A percentile compares a stretch with the other conserved stretches of the same genome.
Conservation (phyloP, 1,140 invertebrate species). For the Calephelis virginiensis region DNA sequence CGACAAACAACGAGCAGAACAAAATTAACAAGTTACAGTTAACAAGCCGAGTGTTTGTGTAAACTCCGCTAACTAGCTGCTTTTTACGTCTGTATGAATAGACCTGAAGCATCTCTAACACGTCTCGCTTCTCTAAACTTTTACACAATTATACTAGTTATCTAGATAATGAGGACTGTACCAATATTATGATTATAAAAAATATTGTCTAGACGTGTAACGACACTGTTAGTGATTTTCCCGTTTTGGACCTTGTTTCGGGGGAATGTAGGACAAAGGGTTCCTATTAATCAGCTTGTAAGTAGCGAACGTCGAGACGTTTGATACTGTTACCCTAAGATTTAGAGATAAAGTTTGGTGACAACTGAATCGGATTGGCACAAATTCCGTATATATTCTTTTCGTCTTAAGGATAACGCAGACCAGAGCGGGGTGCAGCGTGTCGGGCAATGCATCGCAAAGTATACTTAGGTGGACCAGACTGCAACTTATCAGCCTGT, state of each 20-base stretch:
- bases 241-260: background rate
- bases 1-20: constrained; percentile 59
- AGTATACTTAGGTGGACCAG: no score
- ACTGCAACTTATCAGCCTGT: no score
- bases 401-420: no score
- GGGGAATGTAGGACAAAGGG: background rate
- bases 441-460: no score
- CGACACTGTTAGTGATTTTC: no score
- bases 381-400: no score
- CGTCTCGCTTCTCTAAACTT: constrained; percentile 39
- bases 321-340: no score
- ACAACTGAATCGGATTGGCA: no score
- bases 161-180: constrained; percentile 15
- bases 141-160: constrained; percentile 40
- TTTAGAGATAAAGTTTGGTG: no score
- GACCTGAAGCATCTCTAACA: constrained; percentile 41
- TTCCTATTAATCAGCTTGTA: no score
- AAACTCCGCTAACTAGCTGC: constrained; percentile 69
- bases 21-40: constrained; percentile 74
- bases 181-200: constrained; percentile 16
- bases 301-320: no score
- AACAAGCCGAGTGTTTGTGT: constrained; percentile 68
- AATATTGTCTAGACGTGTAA: background rate
- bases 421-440: no score
- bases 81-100: constrained; percentile 59